phyloP scores from a whole-genome alignment of 2,113 vertebrate species.

The Ictidomys tridecemlineatus region DNA sequence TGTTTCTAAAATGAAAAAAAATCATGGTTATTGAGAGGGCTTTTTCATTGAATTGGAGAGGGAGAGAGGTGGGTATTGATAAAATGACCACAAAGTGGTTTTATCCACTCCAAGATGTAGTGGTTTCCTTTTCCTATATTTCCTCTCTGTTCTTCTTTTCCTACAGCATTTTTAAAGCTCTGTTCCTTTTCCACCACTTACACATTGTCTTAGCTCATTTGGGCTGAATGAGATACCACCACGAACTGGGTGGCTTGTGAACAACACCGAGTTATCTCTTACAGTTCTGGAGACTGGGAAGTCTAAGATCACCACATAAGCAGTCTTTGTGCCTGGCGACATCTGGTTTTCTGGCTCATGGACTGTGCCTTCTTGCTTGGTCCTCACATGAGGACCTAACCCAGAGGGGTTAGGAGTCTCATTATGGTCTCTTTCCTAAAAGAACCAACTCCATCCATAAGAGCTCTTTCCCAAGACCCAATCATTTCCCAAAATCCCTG shows the following conservation, averaged over 20 bases:
- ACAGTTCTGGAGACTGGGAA: background rate
- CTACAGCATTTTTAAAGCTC: background rate
- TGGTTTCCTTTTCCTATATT: background rate
- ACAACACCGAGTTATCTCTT: background rate
- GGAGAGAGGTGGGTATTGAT: background rate
- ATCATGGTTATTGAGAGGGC: background rate
- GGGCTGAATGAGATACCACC: background rate
- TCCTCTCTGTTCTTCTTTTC: background rate
- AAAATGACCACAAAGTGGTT: background rate
- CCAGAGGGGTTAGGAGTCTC: accelerated
- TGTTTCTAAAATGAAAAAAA: background rate
- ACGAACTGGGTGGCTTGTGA: background rate
- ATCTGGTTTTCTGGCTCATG: background rate
- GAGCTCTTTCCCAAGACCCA: too few relatives aligned
- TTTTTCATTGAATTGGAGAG: background rate
- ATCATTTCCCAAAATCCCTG: background rate
- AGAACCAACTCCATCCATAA: background rate
- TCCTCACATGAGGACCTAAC: too few relatives aligned
- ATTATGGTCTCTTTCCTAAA: background rate
- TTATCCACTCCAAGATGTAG: background rate
- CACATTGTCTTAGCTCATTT: background rate
- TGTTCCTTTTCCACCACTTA: background rate
- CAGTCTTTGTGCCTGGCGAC: background rate
- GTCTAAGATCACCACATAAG: background rate
- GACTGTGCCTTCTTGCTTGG: background rate